These are phyloP conservation scores for Lutraria lutraria DNA, from an alignment of 2,888 invertebrate species.

Conservation along the genomic window DNA sequence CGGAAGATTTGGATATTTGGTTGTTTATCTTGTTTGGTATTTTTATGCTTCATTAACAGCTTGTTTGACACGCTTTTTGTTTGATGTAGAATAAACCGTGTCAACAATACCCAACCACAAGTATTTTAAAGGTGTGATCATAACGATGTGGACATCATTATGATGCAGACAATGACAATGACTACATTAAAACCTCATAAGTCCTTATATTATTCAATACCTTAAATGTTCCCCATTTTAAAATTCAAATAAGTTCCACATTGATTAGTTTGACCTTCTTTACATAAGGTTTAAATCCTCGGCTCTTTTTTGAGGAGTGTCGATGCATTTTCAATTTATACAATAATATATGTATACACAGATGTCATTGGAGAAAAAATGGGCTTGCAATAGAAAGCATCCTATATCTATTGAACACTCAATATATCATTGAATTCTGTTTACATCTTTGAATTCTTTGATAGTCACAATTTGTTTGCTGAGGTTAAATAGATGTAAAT, in stretches of 20 bases:
- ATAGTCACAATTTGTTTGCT: neutral
- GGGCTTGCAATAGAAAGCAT: neutral
- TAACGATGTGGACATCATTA: neutral
- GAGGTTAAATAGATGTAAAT: conserved; percentile 1
- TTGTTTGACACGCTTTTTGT: conserved; percentile 27
- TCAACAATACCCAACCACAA: neutral
- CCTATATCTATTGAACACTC: neutral
- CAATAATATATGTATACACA: neutral
- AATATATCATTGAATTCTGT: neutral
- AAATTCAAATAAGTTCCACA: neutral
- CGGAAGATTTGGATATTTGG: conserved; percentile 4
- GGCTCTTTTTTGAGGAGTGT: neutral
- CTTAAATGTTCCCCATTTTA: neutral
- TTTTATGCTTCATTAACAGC: conserved; percentile 25
- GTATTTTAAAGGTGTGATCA: conserved; percentile 1
- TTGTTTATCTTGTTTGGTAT: neutral
- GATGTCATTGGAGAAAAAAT: neutral
- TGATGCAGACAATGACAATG: neutral
- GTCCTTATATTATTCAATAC: neutral
- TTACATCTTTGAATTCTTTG: neutral
- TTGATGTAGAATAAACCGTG: neutral
- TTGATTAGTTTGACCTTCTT: neutral
- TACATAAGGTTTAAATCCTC: neutral
- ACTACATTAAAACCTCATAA: conserved; percentile 4
- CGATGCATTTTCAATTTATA: too few relatives aligned